Evolutionary conservation across 2,797 vertebrate genomes (phyloP).

Genomic region (Microcaecilia unicolor): DNA sequence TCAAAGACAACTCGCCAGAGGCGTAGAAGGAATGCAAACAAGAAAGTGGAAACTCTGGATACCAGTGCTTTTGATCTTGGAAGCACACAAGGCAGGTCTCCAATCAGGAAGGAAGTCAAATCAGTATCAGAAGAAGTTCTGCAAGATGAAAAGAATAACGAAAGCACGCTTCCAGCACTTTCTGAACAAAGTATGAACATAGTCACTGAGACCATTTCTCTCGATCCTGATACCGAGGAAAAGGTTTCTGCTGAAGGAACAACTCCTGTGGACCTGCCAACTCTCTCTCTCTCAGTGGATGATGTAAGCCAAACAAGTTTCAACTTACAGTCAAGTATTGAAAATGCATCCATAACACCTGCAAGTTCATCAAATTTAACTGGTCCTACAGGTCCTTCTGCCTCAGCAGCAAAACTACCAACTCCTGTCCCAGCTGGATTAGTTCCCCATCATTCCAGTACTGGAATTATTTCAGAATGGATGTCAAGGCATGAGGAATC

Average conservation of each 20-base stretch:
- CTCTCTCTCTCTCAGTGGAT: not conserved
- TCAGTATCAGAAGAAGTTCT: slow-evolving; percentile 20
- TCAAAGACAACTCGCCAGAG: slow-evolving; percentile 69
- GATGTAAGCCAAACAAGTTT: slow-evolving; percentile 43
- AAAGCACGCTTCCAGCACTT: not conserved
- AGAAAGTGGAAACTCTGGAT: slow-evolving; percentile 50
- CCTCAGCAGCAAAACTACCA: slow-evolving; percentile 53
- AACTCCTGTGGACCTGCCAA: slow-evolving; percentile 6
- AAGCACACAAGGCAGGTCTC: slow-evolving; percentile 35
- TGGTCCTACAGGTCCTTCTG: slow-evolving; percentile 38
- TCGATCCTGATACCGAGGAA: slow-evolving; percentile 21
- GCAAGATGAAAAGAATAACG: slow-evolving; percentile 35
- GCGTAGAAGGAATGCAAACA: slow-evolving; percentile 65
- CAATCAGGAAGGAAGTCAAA: not conserved
- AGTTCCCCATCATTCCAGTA: slow-evolving; percentile 26
- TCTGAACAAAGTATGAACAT: slow-evolving; percentile 12
- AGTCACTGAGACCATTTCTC: not conserved
- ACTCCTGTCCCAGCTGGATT: slow-evolving; percentile 43
- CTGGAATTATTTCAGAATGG: slow-evolving; percentile 68
- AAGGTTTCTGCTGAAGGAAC: slow-evolving; percentile 13
- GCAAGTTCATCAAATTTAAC: slow-evolving; percentile 45
- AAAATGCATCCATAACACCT: slow-evolving; percentile 41
- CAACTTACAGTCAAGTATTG: slow-evolving; percentile 45
- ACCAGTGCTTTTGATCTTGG: slow-evolving; percentile 45
- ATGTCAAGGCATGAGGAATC: slow-evolving; percentile 77